A percentile compares a stretch with the other conserved stretches of the same genome.
These are phyloP conservation scores for Trinectes maculatus DNA, from an alignment of 2,113 vertebrate species.

Conservation along the genomic window DNA sequence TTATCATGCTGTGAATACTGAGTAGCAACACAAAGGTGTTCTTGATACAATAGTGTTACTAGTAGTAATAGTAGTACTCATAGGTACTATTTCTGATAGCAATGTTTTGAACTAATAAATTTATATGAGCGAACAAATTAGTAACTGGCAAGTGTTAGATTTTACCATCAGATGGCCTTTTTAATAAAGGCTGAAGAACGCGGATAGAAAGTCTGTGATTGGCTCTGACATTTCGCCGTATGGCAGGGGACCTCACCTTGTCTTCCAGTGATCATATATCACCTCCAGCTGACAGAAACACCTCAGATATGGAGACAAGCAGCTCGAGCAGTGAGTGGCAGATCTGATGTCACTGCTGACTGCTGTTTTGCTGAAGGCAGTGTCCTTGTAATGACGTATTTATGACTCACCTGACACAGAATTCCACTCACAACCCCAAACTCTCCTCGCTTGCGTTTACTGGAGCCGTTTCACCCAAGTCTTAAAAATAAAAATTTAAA, in stretches of 20 bases:
- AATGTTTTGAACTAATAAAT: no score
- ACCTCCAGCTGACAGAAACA: slow-evolving; percentile 31
- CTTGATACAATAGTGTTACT: no score
- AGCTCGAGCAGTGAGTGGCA: not conserved
- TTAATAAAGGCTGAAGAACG: not conserved
- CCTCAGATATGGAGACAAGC: slow-evolving; percentile 35
- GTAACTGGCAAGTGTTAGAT: no score
- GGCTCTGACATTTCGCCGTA: slow-evolving; percentile 15
- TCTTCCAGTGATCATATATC: slow-evolving; percentile 26
- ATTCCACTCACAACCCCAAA: slow-evolving; percentile 7
- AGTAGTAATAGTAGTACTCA: no score
- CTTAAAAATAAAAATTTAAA: not conserved
- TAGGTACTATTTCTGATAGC: no score
- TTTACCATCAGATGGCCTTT: not conserved
- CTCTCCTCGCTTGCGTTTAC: slow-evolving; percentile 16
- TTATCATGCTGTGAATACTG: not conserved
- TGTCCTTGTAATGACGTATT: slow-evolving; percentile 34
- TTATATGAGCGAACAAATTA: no score
- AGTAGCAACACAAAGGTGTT: not conserved
- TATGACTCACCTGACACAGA: slow-evolving; percentile 19
- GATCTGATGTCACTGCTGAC: slow-evolving; percentile 43
- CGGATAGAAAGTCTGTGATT: no score
- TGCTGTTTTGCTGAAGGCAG: slow-evolving; percentile 4
- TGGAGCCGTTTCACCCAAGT: not conserved
- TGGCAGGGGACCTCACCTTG: slow-evolving; percentile 16